Conservation (phyloP, 2,113 vertebrate genomes). For the Myocastor coypus region DNA sequence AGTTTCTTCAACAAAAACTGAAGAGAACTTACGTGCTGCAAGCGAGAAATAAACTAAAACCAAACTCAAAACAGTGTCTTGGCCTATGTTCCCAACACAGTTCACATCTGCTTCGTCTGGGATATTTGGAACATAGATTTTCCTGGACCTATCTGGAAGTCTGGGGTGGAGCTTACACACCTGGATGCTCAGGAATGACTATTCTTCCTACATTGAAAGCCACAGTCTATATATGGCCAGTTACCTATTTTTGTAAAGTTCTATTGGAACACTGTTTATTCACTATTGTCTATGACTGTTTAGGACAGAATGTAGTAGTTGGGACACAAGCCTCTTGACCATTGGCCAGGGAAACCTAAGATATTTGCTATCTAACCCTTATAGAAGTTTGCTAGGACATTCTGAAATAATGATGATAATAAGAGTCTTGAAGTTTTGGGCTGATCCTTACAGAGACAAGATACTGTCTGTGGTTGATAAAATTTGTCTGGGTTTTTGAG, state of each 20-base stretch:
- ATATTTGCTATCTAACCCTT: neutral
- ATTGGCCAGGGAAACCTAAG: neutral
- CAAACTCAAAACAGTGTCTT: neutral
- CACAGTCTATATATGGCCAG: neutral
- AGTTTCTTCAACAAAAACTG: neutral
- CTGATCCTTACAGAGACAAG: neutral
- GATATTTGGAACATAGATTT: neutral
- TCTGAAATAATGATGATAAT: neutral
- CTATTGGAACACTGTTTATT: neutral
- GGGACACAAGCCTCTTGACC: neutral
- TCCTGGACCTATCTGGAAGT: neutral
- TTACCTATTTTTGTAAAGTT: neutral
- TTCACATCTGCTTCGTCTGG: neutral
- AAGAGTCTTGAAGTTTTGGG: neutral
- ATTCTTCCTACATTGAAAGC: neutral
- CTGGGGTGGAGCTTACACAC: neutral
- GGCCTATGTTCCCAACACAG: neutral
- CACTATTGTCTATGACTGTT: neutral
- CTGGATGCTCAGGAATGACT: neutral
- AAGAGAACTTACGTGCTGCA: neutral
- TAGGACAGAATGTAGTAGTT: neutral
- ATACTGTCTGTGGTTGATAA: neutral
- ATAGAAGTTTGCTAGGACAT: neutral
- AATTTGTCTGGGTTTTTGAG: neutral
- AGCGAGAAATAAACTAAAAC: neutral